Percentiles rank a stretch among this genome's conserved stretches.
phyloP scores from a whole-genome alignment of 2,888 invertebrate genomes.

The Baccha elongata region DNA sequence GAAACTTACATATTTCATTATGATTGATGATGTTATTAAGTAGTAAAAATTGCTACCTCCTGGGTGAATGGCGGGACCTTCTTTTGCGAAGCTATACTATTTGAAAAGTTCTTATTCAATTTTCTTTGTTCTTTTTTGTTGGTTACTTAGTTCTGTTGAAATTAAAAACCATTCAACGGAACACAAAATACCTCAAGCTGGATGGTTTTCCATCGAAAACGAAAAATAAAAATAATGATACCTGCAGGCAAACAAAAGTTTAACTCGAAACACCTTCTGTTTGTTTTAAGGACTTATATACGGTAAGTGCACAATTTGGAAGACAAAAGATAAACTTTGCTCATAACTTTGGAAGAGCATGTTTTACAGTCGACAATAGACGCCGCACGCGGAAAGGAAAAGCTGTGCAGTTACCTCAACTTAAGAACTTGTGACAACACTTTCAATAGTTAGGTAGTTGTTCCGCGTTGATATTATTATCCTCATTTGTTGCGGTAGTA shows the following conservation, averaged over 20 bases:
- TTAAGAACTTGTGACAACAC: constrained; percentile 47
- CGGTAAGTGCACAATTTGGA: constrained; percentile 11
- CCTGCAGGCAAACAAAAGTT: constrained; percentile 32
- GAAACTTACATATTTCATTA: constrained; percentile 13
- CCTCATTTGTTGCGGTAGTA: constrained; percentile 36
- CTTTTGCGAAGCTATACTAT: background rate
- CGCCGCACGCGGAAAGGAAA: background rate
- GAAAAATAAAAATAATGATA: constrained; percentile 28
- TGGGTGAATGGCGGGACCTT: background rate
- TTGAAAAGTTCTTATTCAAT: constrained; percentile 21
- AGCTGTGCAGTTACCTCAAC: background rate
- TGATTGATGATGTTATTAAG: constrained; percentile 31
- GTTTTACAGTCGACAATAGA: constrained; percentile 60
- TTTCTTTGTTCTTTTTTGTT: background rate
- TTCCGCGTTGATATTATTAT: constrained; percentile 9
- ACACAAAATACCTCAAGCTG: constrained; percentile 33
- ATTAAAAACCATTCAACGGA: constrained; percentile 14
- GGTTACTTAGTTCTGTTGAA: background rate
- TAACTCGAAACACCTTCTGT: constrained; percentile 45
- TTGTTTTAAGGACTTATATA: constrained; percentile 54
- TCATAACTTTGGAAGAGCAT: constrained; percentile 39
- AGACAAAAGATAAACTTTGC: constrained; percentile 66
- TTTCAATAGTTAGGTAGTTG: constrained; percentile 38
- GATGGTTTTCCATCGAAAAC: constrained; percentile 30
- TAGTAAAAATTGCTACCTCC: too few species aligned